These are phyloP conservation scores for Sphaerophoria taeniata DNA, from an alignment of 2,888 invertebrate species.

Conservation along the genomic window DNA sequence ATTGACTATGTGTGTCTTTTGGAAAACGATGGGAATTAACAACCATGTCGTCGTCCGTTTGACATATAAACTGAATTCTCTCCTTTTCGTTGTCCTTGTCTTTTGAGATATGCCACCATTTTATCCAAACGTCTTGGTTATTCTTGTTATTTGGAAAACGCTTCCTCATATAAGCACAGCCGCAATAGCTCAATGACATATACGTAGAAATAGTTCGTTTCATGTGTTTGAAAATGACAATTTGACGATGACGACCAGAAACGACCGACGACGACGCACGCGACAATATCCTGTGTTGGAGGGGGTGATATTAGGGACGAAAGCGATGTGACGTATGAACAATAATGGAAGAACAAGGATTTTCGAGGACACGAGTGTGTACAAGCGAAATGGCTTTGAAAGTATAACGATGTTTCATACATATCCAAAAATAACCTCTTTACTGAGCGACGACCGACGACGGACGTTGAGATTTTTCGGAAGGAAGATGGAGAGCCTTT, in stretches of 20 bases:
- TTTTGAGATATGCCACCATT: not conserved
- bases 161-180: conserved; percentile 26
- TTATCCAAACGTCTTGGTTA: not conserved
- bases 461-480: not conserved
- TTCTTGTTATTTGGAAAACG: conserved; percentile 41
- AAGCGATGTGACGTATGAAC: not conserved
- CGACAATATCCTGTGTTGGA: not conserved
- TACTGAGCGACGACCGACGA: not conserved
- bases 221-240: conserved; percentile 46
- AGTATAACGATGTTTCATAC: conserved; percentile 18
- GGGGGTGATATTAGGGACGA: not conserved
- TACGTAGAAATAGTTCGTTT: conserved; percentile 46
- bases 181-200: conserved; percentile 52
- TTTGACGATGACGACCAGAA: not conserved
- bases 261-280: not conserved
- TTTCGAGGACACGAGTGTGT: conserved; percentile 46
- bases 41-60: conserved; percentile 64
- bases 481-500: conserved; percentile 20
- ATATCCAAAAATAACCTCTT: conserved; percentile 11
- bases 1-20: not conserved
- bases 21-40: conserved; percentile 61
- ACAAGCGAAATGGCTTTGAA: conserved; percentile 41
- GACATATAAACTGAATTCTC: conserved; percentile 45
- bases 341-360: conserved; percentile 29
- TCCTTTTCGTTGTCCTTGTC: not conserved